Evolutionary conservation across 2,888 invertebrate species (phyloP), one percentile per base, ranked within the genome.

Genomic region (Oligia strigilis): DNA sequence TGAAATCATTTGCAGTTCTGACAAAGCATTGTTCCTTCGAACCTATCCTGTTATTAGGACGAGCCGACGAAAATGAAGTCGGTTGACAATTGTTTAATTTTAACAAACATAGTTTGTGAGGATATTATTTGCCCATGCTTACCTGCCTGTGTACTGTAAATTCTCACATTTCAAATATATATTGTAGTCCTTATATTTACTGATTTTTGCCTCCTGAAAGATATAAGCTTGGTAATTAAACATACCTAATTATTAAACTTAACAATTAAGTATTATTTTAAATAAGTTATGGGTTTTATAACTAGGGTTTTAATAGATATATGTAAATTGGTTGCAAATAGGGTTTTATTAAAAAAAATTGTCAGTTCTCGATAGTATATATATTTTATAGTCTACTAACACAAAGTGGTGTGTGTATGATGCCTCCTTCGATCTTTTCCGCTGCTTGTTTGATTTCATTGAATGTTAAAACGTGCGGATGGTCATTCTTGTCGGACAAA

Each of bases 111-210:
- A 2, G 29, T 49, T 40, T 40, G 13, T 23, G 6, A 49, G 23
- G 11, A 46, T 19, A n/a, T n/a, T 23, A n/a, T 36, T 55, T 64
- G 19, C 40, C 14, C 13, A n/a, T 46, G 11, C 72, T 92, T 95
- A 98, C 98, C 98, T 99, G 91, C 99, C 99, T 43, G 99, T 99
- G 86, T 97, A 98, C 94, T 99, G 99, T 58, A 98, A 96, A 93
- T 98, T 99, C 93, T 99, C 99, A 94, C 99, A 98, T 95, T 99
- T 99, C 91, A 99, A 97, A 94, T 97, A 99, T 73, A 99, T 96
- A 78, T 96, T 92, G 82, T 97, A 97, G 87, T 99, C 98, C 98
- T 98, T 98, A 78, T 91, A 94, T 93, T 96, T 96, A 86, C 96
- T 95, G 46, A 96, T 83, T 90, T 97, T 97, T n/a, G 97, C 95